phyloP scores from a whole-genome alignment of 1,140 invertebrate species.

The Hyles vespertilio region DNA sequence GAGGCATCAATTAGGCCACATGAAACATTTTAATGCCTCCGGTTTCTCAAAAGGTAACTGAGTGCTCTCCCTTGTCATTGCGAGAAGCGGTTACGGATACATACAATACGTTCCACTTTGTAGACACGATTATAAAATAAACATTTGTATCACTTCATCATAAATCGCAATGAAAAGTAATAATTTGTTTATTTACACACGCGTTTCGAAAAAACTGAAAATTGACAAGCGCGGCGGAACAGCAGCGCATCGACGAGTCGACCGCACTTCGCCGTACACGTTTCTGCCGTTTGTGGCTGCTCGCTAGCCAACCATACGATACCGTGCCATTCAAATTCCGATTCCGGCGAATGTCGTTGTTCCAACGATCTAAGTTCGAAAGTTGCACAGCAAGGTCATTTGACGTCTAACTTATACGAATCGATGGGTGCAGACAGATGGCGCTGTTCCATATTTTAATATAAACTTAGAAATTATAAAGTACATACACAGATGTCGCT shows the following conservation, averaged over 20 bases:
- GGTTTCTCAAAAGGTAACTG: slow-evolving; percentile 72
- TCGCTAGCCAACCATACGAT: slow-evolving; percentile 31
- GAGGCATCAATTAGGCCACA: slow-evolving; percentile 62
- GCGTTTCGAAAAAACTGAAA: slow-evolving; percentile 65
- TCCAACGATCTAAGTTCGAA: slow-evolving; percentile 61
- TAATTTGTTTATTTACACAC: slow-evolving; percentile 72
- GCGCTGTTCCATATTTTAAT: slow-evolving; percentile 10
- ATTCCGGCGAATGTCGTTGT: slow-evolving; percentile 52
- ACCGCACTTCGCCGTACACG: slow-evolving; percentile 74
- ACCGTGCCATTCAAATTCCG: slow-evolving; percentile 56
- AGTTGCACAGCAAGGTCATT: slow-evolving; percentile 47
- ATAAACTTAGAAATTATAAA: not conserved
- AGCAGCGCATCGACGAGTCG: slow-evolving; percentile 72
- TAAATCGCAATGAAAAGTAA: slow-evolving; percentile 61
- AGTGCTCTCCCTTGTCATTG: slow-evolving; percentile 74
- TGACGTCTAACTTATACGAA: slow-evolving; percentile 30
- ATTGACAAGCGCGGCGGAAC: slow-evolving; percentile 64
- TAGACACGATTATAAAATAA: slow-evolving; percentile 62
- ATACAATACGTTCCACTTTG: slow-evolving; percentile 51
- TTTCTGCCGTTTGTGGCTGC: slow-evolving; percentile 49
- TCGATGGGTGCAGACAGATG: slow-evolving; percentile 19
- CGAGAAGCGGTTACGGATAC: slow-evolving; percentile 68
- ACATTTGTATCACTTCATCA: slow-evolving; percentile 70
- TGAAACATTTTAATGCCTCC: slow-evolving; percentile 73
- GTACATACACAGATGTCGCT: slow-evolving; percentile 13